These are phyloP conservation scores for Cerastoderma edule DNA, from an alignment of 2,888 invertebrate genomes.

Conservation along the genomic window DNA sequence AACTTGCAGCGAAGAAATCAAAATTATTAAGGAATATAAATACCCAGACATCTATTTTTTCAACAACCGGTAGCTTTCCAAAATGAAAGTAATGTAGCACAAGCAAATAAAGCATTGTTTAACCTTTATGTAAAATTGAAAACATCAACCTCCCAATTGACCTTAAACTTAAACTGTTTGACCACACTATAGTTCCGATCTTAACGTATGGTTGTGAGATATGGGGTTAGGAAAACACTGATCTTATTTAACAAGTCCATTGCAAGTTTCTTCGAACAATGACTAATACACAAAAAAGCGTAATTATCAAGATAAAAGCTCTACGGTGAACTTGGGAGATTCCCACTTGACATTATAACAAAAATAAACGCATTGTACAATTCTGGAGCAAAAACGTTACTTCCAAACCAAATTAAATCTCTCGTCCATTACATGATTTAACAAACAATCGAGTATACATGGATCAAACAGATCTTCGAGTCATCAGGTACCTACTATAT, in stretches of 20 bases:
- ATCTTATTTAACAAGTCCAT: conserved; percentile 29
- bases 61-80: conserved; percentile 10
- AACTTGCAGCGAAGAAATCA: neutral
- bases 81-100: conserved; percentile 6
- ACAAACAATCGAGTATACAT: neutral
- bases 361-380: conserved; percentile 18
- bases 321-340: conserved; percentile 30
- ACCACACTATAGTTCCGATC: conserved; percentile 30
- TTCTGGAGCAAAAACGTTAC: neutral
- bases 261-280: conserved; percentile 23
- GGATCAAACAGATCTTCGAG: neutral
- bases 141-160: too few relatives aligned
- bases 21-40: conserved; percentile 23
- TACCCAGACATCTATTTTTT: conserved; percentile 25
- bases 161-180: conserved; percentile 29
- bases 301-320: conserved; percentile 25
- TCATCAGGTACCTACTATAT: neutral
- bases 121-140: neutral
- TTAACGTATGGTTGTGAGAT: conserved; percentile 24
- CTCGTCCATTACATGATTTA: neutral
- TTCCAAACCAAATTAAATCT: neutral
- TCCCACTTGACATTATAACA: conserved; percentile 27
- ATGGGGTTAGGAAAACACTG: conserved; percentile 28
- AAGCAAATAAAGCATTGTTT: conserved; percentile 29
- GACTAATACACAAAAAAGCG: conserved; percentile 9